Base-by-base conservation (phyloP, 2,888 invertebrate genomes). In the Apodemia duryi region DNA sequence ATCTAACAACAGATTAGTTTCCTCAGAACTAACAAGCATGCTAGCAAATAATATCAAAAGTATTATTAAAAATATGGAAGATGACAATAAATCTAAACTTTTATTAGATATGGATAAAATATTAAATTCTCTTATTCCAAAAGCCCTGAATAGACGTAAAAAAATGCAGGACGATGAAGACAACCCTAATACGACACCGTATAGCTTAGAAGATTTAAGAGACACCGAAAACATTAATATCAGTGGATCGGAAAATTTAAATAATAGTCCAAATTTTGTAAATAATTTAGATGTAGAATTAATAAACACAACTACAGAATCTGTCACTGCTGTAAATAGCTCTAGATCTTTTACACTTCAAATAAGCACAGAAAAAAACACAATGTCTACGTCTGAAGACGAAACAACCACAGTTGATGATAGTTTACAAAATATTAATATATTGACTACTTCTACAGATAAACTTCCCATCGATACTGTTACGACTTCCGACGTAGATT, bases 1-100 rank as follows among this genome's bases (percentile, higher is more conserved):
- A 75, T 82, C 86, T 72, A 88, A 87, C 82, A 91, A 89, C 72
- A 85, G 86, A 77, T 76, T 91, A 83, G 85, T 91, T 64, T 91
- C 91, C 68, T 85, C 87, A 69, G 90, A 88, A 88, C 86, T 91
- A 91, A 91, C 91, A 82, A 91, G 91, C 91, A 91, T 91, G 91
- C 84, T 91, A 72, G 82, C 91, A 73, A 89, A 85, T 86, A 89
- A 88, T 74, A 91, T 91, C 74, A 84, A 77, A 79, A 81, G 79
- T 80, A 89, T 91, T 73, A 83, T 91, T 66, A 76, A 84, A 78
- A 86, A 84, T 75, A 87, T 91, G 88, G 89, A 91, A 74, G 85
- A 85, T 70, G 82, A 82, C 21, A 88, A 85, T 82, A 88, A 80
- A 82, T 82, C 83, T 75, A 90, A 85, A 83, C 83, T 93, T 78